Evolutionary conservation across 1,140 invertebrate species (phyloP).

Genomic region (Neodiprion lecontei): DNA sequence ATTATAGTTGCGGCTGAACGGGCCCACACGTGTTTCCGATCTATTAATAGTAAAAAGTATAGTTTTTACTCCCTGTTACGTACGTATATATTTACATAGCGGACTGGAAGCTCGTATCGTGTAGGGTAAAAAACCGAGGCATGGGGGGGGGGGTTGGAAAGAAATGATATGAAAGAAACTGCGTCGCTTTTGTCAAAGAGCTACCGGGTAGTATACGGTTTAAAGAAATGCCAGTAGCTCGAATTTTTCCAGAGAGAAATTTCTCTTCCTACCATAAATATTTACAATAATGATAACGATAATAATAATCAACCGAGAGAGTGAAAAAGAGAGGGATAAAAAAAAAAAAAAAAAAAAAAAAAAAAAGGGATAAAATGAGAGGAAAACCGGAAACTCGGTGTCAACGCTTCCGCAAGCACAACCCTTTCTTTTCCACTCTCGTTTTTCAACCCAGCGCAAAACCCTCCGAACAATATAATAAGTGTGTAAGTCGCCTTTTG

Average conservation of each 20-base stretch:
- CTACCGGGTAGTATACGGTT: no score
- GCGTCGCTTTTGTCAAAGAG: no score
- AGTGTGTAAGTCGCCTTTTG: no score
- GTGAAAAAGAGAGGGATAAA: not conserved
- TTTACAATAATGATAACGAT: no score
- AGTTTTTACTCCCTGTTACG: conserved; percentile 37
- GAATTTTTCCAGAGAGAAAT: no score
- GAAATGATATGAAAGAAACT: not conserved
- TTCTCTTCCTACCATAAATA: no score
- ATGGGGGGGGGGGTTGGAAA: conserved; percentile 5
- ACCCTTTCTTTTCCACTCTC: no score
- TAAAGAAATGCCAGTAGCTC: no score
- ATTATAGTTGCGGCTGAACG: conserved; percentile 12
- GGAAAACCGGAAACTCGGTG: not conserved
- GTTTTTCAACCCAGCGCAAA: no score
- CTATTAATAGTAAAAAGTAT: conserved; percentile 43
- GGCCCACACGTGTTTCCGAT: conserved; percentile 38
- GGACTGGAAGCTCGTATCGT: conserved; percentile 3
- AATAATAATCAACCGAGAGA: not conserved
- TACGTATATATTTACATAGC: no score
- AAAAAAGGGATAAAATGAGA: conserved; percentile 19
- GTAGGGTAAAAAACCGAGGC: conserved; percentile 13
- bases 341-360: conserved; percentile 21
- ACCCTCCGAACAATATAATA: no score
- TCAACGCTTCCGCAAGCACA: conserved; percentile 33